Base-by-base conservation (phyloP, 2,797 vertebrate genomes). In the Microtus californicus region DNA sequence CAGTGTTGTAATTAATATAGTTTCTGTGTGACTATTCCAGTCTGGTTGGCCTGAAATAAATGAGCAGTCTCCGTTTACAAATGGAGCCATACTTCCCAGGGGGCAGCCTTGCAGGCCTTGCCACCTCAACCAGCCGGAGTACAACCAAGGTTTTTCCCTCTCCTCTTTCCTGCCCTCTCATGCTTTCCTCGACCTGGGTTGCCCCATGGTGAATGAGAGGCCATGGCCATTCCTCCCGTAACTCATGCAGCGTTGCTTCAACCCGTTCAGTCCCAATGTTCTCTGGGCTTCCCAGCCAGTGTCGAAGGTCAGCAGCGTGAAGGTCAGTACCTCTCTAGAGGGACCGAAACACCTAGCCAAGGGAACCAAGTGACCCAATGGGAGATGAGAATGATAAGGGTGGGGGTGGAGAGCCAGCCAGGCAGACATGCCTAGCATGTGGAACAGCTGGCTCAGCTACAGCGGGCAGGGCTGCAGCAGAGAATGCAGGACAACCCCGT, bases 161-260 rank as follows among this genome's bases (percentile, higher is more conserved):
- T 77, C 73, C 48, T 40, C 15, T 59, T 25, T 48, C 1, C 17
- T 23, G 12, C 11, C 2, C 5, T n/a, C 40, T 15, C 25, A 15
- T 5, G 40, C 8, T 40, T 40, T 81, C 7, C 29, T 40, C 27
- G 2, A 7, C 19, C 13, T 43, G 23, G 21, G 40, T 25, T 54
- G 27, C 3, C 87, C 51, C 34, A 2, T 10, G 1, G 43, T 21
- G 27, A 27, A 51, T 23, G 37, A 25, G n/a, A 89, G 6, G 29
- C 81, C 1, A 12, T 5, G 25, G 45, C 14, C 19, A 0, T 63
- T 69, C 19, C 27, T 43, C 56, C 17, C 9, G 27, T 27, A 76
- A 15, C 23, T 14, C 1, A 2, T 4, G 6, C 43, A 25, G 1
- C 6, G 8, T 1, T 21, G 8, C 23, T 21, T 65, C 4, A 2